Conservation (phyloP, 2,113 vertebrate species). For the Neomonachus schauinslandi region DNA sequence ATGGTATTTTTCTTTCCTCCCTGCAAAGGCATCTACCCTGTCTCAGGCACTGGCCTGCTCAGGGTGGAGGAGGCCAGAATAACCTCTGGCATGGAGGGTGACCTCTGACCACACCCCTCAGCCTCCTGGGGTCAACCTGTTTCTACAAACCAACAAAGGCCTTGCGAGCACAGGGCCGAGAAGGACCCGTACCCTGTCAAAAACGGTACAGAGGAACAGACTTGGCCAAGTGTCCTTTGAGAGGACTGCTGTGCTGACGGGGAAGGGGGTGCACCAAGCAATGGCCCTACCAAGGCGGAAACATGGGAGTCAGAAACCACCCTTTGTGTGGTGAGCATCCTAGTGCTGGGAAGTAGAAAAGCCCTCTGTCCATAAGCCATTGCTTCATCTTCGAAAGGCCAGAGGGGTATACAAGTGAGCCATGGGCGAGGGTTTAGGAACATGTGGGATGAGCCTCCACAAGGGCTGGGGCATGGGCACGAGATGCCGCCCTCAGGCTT, state of each 20-base stretch:
- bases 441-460: fast-evolving
- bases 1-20: not conserved
- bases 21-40: not conserved
- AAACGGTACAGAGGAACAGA: fast-evolving
- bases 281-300: fast-evolving
- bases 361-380: not conserved
- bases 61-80: not conserved
- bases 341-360: fast-evolving
- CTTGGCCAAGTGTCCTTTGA: not conserved
- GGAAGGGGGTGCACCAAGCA: fast-evolving
- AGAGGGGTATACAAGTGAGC: too few species aligned
- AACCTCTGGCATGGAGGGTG: fast-evolving
- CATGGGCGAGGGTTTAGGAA: not conserved
- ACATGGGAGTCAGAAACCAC: not conserved
- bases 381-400: not conserved
- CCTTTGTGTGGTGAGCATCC: fast-evolving
- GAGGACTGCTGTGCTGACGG: fast-evolving
- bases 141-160: not conserved
- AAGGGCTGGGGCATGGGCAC: fast-evolving
- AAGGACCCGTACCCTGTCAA: not conserved
- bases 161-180: not conserved
- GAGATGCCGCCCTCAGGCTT: fast-evolving
- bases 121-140: not conserved
- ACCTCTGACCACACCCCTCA: fast-evolving
- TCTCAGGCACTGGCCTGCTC: not conserved